Base-by-base conservation (phyloP, 2,113 vertebrate genomes). In the Fulica atra region DNA sequence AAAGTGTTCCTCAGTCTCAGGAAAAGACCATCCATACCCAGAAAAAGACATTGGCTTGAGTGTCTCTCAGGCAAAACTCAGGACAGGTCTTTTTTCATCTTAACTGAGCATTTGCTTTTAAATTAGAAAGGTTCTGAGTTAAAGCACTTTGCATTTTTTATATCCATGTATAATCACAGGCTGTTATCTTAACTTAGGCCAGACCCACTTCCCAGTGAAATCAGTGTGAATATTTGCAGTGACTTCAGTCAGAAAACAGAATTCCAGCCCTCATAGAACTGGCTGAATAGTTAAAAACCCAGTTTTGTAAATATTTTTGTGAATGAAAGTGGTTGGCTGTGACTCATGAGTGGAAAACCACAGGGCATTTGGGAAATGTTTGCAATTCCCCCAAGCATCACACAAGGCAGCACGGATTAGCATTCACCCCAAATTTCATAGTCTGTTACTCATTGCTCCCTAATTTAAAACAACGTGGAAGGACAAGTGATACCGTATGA, bases 81-180 rank as follows among this genome's bases (percentile, higher is more conserved):
- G 78, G n/a, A 65, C 81, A 93, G 59, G 50, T 57, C 53, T 86
- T 92, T 91, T 95, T 95, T 81, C 87, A 73, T 72, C 38, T 63
- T 94, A 94, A 95, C 54, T 82, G 78, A 88, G 71, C 91, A 88
- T 94, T 95, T 95, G 84, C 66, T 95, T 95, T 93, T 95, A 69
- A 89, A 95, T 95, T 89, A 53, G 50, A 63, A 80, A 66, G n/a
- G 57, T 85, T 87, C 70, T 35, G 40, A 94, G 73, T 87, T 85
- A 95, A 82, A 48, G 19, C n/a, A 66, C 31, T 92, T 69, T 31
- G 25, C 35, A 3, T 71, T 87, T 78, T 84, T 66, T 3, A 14
- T 79, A 79, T 94, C 91, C 87, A 44, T 82, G 36, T 85, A 64
- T 87, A 93, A 94, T 89, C 85, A 72, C 61, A 85, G 50, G 59